Evolutionary conservation across 2,113 vertebrate species (phyloP).

Genomic region (Penelope pileata): DNA sequence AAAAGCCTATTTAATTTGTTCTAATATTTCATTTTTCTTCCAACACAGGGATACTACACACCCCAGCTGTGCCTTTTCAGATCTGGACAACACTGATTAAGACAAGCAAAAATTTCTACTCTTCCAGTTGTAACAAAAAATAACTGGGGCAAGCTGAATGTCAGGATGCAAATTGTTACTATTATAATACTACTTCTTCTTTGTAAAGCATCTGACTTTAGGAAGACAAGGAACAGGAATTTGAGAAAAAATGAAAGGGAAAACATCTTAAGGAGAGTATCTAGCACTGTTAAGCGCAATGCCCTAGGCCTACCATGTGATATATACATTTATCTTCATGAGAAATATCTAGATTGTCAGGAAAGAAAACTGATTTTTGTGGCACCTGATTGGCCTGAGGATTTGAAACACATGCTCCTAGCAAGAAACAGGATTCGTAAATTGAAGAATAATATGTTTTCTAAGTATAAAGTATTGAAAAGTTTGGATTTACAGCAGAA

Average conservation of each 20-base stretch:
- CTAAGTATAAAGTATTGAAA: conserved; percentile 85
- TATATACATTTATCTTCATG: conserved; percentile 85
- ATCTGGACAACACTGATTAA: conserved; percentile 60
- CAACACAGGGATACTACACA: conserved; percentile 56
- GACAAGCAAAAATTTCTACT: conserved; percentile 44
- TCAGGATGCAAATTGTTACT: conserved; percentile 84
- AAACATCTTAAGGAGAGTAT: conserved; percentile 59
- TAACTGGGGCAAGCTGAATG: conserved; percentile 72
- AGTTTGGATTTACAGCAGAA: conserved; percentile 97
- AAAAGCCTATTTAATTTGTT: conserved; percentile 3
- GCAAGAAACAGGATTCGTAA: conserved; percentile 89
- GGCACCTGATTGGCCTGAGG: conserved; percentile 86
- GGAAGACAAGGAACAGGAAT: conserved; percentile 73
- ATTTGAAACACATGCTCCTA: conserved; percentile 91
- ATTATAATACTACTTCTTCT: conserved; percentile 82
- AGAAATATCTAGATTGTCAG: conserved; percentile 95
- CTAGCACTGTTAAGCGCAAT: conserved; percentile 82
- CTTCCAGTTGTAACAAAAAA: conserved; percentile 58
- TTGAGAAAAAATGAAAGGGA: conserved; percentile 65
- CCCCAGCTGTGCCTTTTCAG: conserved; percentile 72
- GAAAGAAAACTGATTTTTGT: conserved; percentile 86
- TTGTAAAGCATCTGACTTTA: conserved; percentile 76
- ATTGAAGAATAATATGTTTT: conserved; percentile 89
- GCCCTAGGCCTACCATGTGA: conserved; percentile 80
- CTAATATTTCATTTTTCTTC: conserved; percentile 52